Evolutionary conservation across 2,888 invertebrate genomes (phyloP), one percentile per base, ranked within the genome.

Genomic region (Apamea anceps): DNA sequence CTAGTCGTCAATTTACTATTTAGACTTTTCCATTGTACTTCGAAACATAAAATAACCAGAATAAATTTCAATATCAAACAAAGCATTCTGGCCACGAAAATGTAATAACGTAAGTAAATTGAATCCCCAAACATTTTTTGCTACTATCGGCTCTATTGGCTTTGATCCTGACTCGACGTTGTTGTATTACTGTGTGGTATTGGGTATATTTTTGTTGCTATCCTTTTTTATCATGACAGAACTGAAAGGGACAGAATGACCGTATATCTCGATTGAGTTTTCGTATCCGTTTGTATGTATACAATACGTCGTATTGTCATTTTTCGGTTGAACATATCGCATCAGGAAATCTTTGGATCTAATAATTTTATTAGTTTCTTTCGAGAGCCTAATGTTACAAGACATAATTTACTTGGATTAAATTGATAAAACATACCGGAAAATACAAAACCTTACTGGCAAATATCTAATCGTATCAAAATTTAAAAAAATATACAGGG

Each of bases 101-200:
- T 88, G 92, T 93, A 93, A 94, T 95, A 94, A 93, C 91, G 91
- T 94, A 94, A 94, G 93, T 93, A 94, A 92, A 95, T 95, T 94
- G 94, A 94, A 94, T 93, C 93, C 93, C 92, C 84, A 91, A 93
- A 92, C 91, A 93, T 94, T 94, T 94, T 94, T 94, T 93, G 92
- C 90, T 93, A 87, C 91, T 92, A 92, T 93, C 91, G 90, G 88
- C 87, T 91, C 87, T 92, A 93, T 93, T 93, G 92, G 91, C 92
- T 94, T 93, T 93, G 92, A 92, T 93, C 91, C 91, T 90, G 89
- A 90, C 88, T 90, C 86, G 79, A 86, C 89, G 82, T 87, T 82
- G 84, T 80, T 82, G 86, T 91, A 88, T 90, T 91, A 90, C 90
- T 90, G 87, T 89, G 88, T 88, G 86, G 87, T 88, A 85, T 80